These are phyloP conservation scores for Meriones unguiculatus DNA, from an alignment of 2,113 vertebrate species.

Conservation along the genomic window DNA sequence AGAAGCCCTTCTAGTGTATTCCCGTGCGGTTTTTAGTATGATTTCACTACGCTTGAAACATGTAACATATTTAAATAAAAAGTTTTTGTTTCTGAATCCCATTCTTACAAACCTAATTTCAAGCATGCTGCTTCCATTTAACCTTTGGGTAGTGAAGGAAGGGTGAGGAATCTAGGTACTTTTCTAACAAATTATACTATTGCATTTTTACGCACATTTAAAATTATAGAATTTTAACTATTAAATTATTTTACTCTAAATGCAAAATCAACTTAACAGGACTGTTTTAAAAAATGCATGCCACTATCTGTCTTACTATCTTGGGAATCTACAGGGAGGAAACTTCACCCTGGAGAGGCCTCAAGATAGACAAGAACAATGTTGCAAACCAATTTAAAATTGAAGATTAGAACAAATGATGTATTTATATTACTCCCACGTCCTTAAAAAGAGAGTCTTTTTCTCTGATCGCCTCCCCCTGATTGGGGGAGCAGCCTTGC, in stretches of 20 bases:
- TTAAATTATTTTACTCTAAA: neutral
- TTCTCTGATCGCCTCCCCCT: no score
- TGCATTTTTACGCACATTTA: neutral
- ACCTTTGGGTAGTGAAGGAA: neutral
- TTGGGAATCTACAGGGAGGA: neutral
- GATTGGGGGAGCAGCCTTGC: no score
- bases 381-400: neutral
- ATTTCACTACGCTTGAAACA: accelerated
- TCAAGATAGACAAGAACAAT: neutral
- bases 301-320: neutral
- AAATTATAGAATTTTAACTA: neutral
- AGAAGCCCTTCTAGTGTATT: neutral
- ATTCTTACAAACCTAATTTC: neutral
- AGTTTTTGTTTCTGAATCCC: accelerated
- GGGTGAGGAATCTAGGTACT: neutral
- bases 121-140: neutral
- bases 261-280: neutral
- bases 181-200: no score
- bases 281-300: neutral
- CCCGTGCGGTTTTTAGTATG: neutral
- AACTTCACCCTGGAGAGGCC: neutral
- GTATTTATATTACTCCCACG: neutral
- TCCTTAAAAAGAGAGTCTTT: neutral
- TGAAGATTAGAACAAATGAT: neutral
- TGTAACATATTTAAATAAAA: neutral